Evolutionary conservation across 2,888 invertebrate genomes (phyloP).

Genomic region (Unio delphinus): DNA sequence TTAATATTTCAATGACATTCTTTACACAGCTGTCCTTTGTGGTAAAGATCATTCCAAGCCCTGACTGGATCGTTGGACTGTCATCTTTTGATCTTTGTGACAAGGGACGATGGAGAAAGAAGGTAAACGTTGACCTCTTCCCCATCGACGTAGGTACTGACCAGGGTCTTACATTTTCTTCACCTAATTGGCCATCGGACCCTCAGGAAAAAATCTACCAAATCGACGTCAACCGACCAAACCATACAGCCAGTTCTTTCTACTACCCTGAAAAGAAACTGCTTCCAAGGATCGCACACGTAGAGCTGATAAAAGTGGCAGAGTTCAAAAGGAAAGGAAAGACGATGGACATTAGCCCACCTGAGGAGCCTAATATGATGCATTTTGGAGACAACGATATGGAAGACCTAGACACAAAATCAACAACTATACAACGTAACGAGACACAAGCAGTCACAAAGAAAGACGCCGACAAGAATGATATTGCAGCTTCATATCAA

Average conservation of each 20-base stretch:
- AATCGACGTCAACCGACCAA: slow-evolving; percentile 90
- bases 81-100: slow-evolving; percentile 92
- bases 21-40: slow-evolving; percentile 85
- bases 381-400: slow-evolving; percentile 19
- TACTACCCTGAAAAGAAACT: slow-evolving; percentile 91
- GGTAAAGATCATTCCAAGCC: slow-evolving; percentile 92
- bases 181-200: slow-evolving; percentile 95
- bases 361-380: slow-evolving; percentile 25
- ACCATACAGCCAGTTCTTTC: slow-evolving; percentile 94
- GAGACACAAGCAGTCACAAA: not conserved
- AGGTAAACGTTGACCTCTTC: slow-evolving; percentile 91
- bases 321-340: slow-evolving; percentile 40
- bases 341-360: slow-evolving; percentile 12
- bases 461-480: not conserved
- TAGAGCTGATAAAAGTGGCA: slow-evolving; percentile 73
- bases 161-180: slow-evolving; percentile 95
- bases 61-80: slow-evolving; percentile 93
- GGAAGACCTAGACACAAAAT: not conserved
- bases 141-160: slow-evolving; percentile 95
- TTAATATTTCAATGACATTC: too few relatives aligned
- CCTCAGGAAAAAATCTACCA: slow-evolving; percentile 90
- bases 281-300: slow-evolving; percentile 90
- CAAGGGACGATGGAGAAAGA: slow-evolving; percentile 92
- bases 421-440: not conserved
- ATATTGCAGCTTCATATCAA: not conserved